A percentile compares a stretch with the other conserved stretches of the same genome.
phyloP scores from a whole-genome alignment of 2,113 vertebrate species.

The Urocitellus parryii region DNA sequence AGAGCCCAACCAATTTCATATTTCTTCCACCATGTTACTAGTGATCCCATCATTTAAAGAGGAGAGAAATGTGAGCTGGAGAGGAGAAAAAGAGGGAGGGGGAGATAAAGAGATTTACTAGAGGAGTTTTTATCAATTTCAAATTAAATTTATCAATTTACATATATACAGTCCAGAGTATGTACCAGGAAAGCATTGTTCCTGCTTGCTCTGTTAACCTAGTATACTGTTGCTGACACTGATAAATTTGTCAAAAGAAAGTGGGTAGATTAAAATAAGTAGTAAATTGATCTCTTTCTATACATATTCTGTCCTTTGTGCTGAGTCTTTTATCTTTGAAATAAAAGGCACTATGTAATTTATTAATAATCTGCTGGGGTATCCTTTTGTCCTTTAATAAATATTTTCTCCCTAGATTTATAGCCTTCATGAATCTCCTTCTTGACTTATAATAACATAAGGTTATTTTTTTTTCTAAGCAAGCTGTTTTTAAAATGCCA shows the following conservation, averaged over 20 bases:
- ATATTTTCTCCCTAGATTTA: background rate
- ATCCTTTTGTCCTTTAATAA: slow-evolving; percentile 55
- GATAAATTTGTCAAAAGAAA: background rate
- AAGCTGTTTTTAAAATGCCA: slow-evolving; percentile 67
- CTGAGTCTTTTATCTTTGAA: slow-evolving; percentile 36
- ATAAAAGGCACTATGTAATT: slow-evolving; percentile 20
- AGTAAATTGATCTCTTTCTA: background rate
- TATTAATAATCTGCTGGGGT: slow-evolving; percentile 19
- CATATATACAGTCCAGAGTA: background rate
- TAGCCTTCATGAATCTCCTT: background rate
- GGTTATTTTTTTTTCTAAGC: background rate
- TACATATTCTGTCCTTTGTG: background rate
- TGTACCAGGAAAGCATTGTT: background rate
- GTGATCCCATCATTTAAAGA: background rate
- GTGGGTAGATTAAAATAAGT: slow-evolving; percentile 18
- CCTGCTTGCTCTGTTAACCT: background rate
- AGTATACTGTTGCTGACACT: background rate
- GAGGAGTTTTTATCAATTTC: background rate
- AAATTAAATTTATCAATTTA: background rate
- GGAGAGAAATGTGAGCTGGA: background rate
- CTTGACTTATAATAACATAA: slow-evolving; percentile 50
- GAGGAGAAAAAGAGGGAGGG: fast-evolving
- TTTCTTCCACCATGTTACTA: background rate
- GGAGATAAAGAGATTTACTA: background rate
- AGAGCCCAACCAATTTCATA: background rate